Percentiles rank a stretch among this genome's conserved stretches.
phyloP scores from a whole-genome alignment of 2,797 vertebrate species.

The Limosa lapponica region DNA sequence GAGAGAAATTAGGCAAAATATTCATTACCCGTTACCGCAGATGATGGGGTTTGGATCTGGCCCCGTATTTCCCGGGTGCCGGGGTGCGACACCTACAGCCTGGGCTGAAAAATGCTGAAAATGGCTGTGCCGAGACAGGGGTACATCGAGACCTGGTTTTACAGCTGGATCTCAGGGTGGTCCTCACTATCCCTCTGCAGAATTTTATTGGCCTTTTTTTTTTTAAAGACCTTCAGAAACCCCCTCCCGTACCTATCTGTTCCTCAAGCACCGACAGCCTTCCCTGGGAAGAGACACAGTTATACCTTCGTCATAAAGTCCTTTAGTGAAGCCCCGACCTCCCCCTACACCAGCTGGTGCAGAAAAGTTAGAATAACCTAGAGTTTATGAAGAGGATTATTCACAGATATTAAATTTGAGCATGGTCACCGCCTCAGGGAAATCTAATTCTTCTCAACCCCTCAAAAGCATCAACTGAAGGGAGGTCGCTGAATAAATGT shows the following conservation, averaged over 20 bases:
- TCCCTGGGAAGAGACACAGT: no score
- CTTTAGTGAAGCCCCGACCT: neutral
- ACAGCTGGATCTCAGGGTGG: no score
- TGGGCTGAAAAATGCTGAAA: neutral
- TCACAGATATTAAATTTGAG: neutral
- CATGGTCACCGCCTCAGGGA: neutral
- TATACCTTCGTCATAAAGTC: fast-evolving
- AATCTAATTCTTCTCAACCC: neutral
- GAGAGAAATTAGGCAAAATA: neutral
- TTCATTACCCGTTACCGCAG: no score
- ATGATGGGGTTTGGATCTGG: fast-evolving
- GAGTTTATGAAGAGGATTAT: neutral
- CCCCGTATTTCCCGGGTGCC: fast-evolving
- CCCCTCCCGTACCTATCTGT: neutral
- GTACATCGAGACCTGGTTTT: neutral
- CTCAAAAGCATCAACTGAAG: neutral
- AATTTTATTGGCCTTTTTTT: neutral
- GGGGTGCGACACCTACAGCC: fast-evolving
- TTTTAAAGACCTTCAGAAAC: neutral
- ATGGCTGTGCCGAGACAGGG: fast-evolving
- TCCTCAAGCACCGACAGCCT: neutral
- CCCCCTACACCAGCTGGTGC: neutral
- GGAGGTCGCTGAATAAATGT: neutral
- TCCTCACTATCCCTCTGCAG: neutral
- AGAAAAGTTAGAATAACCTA: neutral